Percentiles rank a stretch among this genome's conserved stretches.
These are phyloP conservation scores for Ciconia maguari DNA, from an alignment of 2,113 vertebrate species.

Conservation along the genomic window DNA sequence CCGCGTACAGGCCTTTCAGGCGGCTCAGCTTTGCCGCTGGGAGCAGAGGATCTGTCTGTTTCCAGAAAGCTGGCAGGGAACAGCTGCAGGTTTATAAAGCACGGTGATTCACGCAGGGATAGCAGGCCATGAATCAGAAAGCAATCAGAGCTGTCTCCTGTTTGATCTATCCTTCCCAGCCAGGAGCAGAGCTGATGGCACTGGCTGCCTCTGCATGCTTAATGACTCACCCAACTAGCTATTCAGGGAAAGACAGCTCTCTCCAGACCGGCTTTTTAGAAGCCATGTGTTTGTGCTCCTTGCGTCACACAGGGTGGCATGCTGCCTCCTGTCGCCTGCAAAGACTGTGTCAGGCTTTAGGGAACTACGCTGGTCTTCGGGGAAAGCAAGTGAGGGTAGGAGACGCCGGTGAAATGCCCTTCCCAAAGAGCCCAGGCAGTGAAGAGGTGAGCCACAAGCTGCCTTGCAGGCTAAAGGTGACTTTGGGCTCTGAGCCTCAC, in stretches of 20 bases:
- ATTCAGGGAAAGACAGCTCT: background rate
- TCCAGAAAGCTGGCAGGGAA: conserved; percentile 21
- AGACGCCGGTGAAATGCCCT: background rate
- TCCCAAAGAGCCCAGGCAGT: background rate
- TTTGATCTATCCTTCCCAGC: background rate
- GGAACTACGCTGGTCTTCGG: background rate
- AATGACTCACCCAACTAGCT: background rate
- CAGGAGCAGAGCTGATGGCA: conserved; percentile 7
- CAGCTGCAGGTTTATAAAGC: conserved; percentile 43
- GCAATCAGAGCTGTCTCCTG: conserved; percentile 22
- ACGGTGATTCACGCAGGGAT: background rate
- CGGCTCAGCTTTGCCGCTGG: background rate
- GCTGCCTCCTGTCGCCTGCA: background rate
- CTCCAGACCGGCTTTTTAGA: background rate
- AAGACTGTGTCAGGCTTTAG: background rate
- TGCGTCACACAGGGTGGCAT: background rate
- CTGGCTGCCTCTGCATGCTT: background rate
- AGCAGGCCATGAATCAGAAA: conserved; percentile 44
- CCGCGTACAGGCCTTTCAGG: background rate
- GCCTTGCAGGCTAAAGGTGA: background rate
- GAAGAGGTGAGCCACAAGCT: background rate
- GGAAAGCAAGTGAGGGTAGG: background rate
- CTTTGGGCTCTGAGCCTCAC: background rate
- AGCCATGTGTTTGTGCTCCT: background rate
- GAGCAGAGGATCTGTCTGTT: background rate